Percentiles rank a stretch among this genome's conserved stretches.
Conservation (phyloP, 1,140 invertebrate genomes). For the Pseudomyrmex cubaensis region DNA sequence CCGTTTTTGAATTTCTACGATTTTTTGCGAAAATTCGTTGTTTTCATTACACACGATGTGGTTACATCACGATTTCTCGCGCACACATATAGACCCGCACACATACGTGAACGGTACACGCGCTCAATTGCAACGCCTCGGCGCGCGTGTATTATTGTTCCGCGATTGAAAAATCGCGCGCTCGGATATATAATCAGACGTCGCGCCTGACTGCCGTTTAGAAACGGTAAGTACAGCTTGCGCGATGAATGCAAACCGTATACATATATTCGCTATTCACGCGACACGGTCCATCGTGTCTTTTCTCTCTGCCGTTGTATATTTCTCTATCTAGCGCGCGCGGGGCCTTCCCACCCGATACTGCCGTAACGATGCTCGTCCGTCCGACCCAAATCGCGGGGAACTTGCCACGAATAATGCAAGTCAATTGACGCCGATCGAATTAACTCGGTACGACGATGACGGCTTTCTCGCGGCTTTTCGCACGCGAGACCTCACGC, state of each 20-base stretch:
- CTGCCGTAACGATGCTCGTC: slow-evolving; percentile 22
- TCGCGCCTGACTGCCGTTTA: slow-evolving; percentile 9
- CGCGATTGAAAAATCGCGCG: slow-evolving; percentile 33
- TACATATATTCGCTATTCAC: slow-evolving; percentile 34
- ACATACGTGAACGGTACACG: not conserved
- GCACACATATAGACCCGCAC: not conserved
- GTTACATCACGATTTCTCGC: not conserved
- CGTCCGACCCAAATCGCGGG: slow-evolving; percentile 39
- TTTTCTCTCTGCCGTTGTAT: slow-evolving; percentile 17
- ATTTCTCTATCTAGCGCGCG: slow-evolving; percentile 16
- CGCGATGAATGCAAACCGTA: not conserved
- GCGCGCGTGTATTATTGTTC: slow-evolving; percentile 14
- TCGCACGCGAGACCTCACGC: not conserved
- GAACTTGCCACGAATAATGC: slow-evolving; percentile 9
- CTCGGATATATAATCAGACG: not conserved
- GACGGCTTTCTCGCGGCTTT: not conserved
- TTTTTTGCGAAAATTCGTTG: not conserved
- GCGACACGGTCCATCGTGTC: slow-evolving; percentile 19
- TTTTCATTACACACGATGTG: not conserved
- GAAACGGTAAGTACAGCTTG: not conserved
- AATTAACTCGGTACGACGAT: slow-evolving; percentile 30
- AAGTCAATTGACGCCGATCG: slow-evolving; percentile 44
- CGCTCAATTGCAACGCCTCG: not conserved
- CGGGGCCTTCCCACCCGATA: slow-evolving; percentile 4
- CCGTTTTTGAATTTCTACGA: too few relatives aligned